Evolutionary conservation across 2,797 vertebrate genomes (phyloP), one percentile per base, ranked within the genome.

Genomic region (Anableps anableps): DNA sequence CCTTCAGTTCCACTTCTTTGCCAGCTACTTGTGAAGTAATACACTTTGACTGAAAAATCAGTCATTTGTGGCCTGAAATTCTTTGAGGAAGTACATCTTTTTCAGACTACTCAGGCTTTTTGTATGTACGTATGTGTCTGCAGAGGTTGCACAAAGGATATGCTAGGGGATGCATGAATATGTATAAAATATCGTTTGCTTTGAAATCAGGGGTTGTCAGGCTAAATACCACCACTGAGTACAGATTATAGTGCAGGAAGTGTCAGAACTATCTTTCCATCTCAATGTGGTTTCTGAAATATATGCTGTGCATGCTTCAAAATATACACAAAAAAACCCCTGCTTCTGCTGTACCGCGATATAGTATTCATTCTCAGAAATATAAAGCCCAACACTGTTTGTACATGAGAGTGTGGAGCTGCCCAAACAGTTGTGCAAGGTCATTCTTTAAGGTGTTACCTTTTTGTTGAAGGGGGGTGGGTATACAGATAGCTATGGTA

Each of bases 121-220:
- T 71, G 68, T 29, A 47, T 80, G 83, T 74, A 76, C 66, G 3
- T 55, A n/a, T 77, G 62, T 77, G 70, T 75, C n/a, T 76, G 76
- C 74, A 77, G 88, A 89, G 86, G 89, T 91, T 88, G 89, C 60
- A 75, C 71, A 74, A 88, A 86, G 78, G 86, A 90, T 82, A 79
- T 80, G 75, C 80, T 58, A 58, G 47, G 29, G 83, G 68, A 83
- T 80, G 82, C 88, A 90, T 91, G 87, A 91, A 92, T 93, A 91
- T 93, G 80, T 88, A 89, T 89, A 83, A 84, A 85, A 87, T 82
- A 88, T 85, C n/a, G 85, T 74, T 84, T 29, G 17, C 85, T 88
- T 88, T 88, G 75, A 89, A 85, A 89, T 81, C 80, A 74, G 48
- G 47, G 76, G 83, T 82, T 90, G 87, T 88, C 88, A 77, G 86